These are phyloP conservation scores for Caracal caracal DNA, from an alignment of 2,113 vertebrate genomes.

Conservation along the genomic window DNA sequence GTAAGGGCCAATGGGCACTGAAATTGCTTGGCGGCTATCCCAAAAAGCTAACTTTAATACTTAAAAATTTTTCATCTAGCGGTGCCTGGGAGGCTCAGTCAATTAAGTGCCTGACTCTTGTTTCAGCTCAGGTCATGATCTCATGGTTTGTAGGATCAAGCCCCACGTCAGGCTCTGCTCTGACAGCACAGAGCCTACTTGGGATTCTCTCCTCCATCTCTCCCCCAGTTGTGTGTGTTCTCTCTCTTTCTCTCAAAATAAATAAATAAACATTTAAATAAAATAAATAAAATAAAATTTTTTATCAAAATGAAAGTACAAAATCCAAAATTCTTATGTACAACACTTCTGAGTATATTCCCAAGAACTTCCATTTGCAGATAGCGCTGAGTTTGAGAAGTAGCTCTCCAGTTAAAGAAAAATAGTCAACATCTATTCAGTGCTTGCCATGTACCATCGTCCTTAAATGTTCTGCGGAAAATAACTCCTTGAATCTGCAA, in stretches of 20 bases:
- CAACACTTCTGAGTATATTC: background rate
- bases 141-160: too few relatives aligned
- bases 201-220: too few relatives aligned
- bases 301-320: background rate
- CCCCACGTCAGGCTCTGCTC: too few relatives aligned
- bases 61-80: background rate
- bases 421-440: background rate
- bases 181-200: too few relatives aligned
- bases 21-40: background rate
- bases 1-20: background rate
- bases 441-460: background rate
- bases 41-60: conserved; percentile 8
- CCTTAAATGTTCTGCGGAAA: background rate
- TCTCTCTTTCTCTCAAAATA: too few relatives aligned
- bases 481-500: background rate
- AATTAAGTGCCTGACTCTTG: too few relatives aligned
- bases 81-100: too few relatives aligned
- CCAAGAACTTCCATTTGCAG: background rate
- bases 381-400: conserved; percentile 3
- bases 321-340: conserved; percentile 11
- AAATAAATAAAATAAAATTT: too few relatives aligned
- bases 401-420: background rate
- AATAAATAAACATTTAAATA: background rate
- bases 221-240: too few relatives aligned
- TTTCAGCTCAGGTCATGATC: too few relatives aligned